Evolutionary conservation across 2,113 vertebrate genomes (phyloP).

Genomic region (Scomber colias): DNA sequence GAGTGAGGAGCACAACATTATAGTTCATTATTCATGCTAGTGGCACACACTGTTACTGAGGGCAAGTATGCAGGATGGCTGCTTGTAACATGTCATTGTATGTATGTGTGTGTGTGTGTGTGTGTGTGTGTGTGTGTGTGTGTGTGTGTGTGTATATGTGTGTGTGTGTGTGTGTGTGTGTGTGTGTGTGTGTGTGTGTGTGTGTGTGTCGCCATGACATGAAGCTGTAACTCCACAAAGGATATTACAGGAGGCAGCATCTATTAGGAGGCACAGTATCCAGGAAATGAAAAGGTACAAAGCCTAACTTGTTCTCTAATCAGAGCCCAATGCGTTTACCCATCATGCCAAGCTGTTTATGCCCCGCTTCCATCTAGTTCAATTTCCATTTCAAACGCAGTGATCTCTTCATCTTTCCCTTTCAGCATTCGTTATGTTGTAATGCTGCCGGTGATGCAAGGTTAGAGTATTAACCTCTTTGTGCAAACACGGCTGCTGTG

Average conservation of each 20-base stretch:
- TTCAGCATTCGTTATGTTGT: not conserved
- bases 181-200: conserved; percentile 5
- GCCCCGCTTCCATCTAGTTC: not conserved
- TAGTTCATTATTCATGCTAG: conserved; percentile 74
- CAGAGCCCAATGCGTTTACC: conserved; percentile 5
- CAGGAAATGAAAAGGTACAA: conserved; percentile 27
- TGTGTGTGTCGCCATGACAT: not conserved
- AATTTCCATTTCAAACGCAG: conserved; percentile 40
- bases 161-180: not conserved
- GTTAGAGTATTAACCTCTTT: not conserved
- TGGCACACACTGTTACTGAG: conserved; percentile 49
- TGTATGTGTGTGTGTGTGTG: not conserved
- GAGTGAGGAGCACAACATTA: conserved; percentile 66
- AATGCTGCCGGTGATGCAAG: not conserved
- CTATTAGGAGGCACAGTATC: not conserved
- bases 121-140: not conserved
- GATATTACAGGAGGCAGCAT: conserved; percentile 31
- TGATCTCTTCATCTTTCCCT: conserved; percentile 11
- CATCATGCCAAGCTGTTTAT: conserved; percentile 8
- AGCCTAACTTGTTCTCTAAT: conserved; percentile 1
- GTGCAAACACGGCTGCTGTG: not conserved
- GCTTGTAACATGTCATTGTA: conserved; percentile 3
- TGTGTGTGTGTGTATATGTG: conserved; percentile 7
- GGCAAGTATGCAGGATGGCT: conserved; percentile 17
- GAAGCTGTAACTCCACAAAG: not conserved